Conservation (phyloP, 2,113 vertebrate genomes). For the Saccopteryx bilineata region DNA sequence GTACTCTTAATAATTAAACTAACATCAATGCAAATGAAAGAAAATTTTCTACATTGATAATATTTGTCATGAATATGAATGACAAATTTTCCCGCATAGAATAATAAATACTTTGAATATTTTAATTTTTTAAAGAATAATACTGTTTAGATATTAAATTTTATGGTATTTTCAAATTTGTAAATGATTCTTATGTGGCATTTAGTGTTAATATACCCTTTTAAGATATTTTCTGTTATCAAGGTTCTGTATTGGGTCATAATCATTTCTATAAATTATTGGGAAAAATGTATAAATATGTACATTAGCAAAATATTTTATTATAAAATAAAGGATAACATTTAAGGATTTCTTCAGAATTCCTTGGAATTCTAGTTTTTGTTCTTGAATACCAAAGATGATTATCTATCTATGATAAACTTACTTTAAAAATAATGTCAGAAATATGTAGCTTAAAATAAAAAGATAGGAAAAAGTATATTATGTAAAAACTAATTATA, state of each 20-base stretch:
- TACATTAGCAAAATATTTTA: neutral
- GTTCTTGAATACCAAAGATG: neutral
- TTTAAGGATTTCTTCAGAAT: neutral
- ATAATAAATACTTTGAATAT: neutral
- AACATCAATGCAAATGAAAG: neutral
- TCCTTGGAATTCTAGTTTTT: neutral
- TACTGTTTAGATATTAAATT: neutral
- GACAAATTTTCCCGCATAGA: no score
- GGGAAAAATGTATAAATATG: neutral
- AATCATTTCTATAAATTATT: neutral
- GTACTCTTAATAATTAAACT: neutral
- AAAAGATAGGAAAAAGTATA: neutral
- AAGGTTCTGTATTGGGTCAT: neutral
- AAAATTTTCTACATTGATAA: neutral
- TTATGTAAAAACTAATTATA: neutral
- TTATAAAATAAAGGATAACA: neutral
- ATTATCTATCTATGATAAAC: conserved; percentile 5
- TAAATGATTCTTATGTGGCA: neutral
- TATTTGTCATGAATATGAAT: neutral
- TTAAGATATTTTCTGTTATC: neutral
- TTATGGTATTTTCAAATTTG: conserved; percentile 15
- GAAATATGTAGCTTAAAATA: neutral
- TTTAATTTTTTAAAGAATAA: neutral
- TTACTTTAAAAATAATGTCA: neutral
- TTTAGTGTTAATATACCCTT: neutral